These are phyloP conservation scores for Microcaecilia unicolor DNA, from an alignment of 2,797 vertebrate genomes.

Conservation along the genomic window DNA sequence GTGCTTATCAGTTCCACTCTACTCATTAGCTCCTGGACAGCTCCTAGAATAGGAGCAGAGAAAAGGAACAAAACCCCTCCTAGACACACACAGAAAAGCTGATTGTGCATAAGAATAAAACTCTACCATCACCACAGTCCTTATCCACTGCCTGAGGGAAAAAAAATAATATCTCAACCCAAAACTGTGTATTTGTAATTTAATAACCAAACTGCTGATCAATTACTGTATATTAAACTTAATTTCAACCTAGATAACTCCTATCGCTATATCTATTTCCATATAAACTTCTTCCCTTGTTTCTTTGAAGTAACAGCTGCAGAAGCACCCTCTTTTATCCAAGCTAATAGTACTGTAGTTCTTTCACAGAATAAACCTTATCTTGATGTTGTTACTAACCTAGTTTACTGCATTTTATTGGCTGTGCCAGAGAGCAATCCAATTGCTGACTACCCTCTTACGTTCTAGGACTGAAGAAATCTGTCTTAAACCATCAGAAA, in stretches of 20 bases:
- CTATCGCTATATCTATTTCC: not conserved
- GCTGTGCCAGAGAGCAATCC: not conserved
- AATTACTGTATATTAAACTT: no score
- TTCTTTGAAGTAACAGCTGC: not conserved
- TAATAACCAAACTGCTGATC: no score
- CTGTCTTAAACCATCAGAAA: no score
- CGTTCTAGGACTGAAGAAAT: no score
- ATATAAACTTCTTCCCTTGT: not conserved
- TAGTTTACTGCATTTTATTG: not conserved
- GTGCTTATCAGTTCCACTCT: no score
- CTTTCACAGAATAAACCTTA: not conserved
- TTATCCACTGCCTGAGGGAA: no score
- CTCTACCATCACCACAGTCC: no score
- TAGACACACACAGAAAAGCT: not conserved
- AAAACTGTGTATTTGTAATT: no score
- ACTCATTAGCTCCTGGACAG: not conserved
- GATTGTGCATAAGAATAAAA: no score
- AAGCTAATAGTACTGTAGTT: fast-evolving
- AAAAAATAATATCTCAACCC: no score
- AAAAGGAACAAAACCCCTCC: not conserved
- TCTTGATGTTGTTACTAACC: not conserved
- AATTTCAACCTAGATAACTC: no score
- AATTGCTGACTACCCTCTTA: not conserved
- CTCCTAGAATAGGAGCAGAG: not conserved
- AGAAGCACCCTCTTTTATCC: not conserved